phyloP scores from a whole-genome alignment of 2,113 vertebrate genomes.

The Datnioides undecimradiatus region DNA sequence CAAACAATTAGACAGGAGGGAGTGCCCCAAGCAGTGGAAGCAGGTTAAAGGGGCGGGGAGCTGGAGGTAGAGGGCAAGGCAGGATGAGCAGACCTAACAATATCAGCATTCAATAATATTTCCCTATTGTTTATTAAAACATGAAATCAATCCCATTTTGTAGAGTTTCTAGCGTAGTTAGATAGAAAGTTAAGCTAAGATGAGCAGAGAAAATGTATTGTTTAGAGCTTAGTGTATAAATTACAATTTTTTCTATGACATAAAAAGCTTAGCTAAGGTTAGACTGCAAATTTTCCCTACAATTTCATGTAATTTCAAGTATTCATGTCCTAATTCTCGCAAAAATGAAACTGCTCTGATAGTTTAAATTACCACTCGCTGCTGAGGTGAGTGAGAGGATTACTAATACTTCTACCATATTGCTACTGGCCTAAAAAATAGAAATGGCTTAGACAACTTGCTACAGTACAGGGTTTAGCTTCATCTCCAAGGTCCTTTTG shows the following conservation, averaged over 20 bases:
- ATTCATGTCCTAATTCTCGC: neutral
- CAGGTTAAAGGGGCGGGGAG: no score
- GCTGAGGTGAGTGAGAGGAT: neutral
- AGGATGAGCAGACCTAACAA: no score
- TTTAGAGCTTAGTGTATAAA: neutral
- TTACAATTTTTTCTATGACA: neutral
- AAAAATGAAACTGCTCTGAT: neutral
- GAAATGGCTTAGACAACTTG: neutral
- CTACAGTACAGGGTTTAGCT: neutral
- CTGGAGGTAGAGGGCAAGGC: no score
- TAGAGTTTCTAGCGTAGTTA: neutral
- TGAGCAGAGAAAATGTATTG: neutral
- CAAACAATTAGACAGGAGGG: no score
- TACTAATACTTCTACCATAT: neutral
- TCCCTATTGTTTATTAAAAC: neutral
- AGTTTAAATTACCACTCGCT: neutral
- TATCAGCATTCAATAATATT: no score
- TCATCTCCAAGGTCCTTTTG: conserved; percentile 2
- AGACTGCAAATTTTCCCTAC: neutral
- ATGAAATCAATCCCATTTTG: neutral
- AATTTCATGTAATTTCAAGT: neutral
- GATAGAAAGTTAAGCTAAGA: neutral
- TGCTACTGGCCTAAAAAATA: neutral
- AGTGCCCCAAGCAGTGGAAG: no score
- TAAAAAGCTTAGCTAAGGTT: neutral